Evolutionary conservation across 92 coral and sea anemone genomes (phyloP).

Genomic region (Actinostola sp.): DNA sequence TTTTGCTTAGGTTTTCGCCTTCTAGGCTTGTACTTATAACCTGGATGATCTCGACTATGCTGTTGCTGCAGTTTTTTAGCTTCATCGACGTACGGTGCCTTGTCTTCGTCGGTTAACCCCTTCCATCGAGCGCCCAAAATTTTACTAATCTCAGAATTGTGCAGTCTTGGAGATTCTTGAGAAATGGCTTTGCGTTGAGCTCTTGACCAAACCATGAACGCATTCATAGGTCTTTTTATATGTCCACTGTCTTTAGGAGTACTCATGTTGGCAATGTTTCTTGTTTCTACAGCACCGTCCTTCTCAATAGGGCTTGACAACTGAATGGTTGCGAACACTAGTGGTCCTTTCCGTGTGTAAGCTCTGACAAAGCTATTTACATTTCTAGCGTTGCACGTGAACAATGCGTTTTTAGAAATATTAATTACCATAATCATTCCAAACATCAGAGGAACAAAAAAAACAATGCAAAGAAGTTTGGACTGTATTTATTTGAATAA

Average conservation of each 20-base stretch:
- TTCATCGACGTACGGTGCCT: constrained; percentile 78
- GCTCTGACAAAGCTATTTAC: constrained; percentile 98
- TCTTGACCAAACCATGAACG: constrained; percentile 98
- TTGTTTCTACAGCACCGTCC: not conserved
- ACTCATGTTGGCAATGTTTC: constrained; percentile 12
- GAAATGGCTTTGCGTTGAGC: constrained; percentile 83
- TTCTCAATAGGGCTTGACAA: constrained; percentile 71
- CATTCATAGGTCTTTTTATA: constrained; percentile 99
- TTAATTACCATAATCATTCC: constrained; percentile 99
- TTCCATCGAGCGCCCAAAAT: constrained; percentile 93
- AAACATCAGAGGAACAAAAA: constrained; percentile 87
- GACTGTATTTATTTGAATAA: constrained; percentile 93
- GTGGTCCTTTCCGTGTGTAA: constrained; percentile 77
- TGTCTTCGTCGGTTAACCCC: constrained; percentile 75
- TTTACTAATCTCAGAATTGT: constrained; percentile 97
- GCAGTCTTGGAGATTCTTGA: constrained; percentile 93
- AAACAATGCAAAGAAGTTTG: constrained; percentile 69
- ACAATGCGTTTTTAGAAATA: constrained; percentile 98
- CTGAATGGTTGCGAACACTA: constrained; percentile 79
- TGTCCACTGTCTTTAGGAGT: constrained; percentile 83
- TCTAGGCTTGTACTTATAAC: constrained; percentile 95
- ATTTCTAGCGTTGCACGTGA: constrained; percentile 97
- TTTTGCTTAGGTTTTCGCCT: constrained; percentile 91
- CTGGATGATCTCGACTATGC: constrained; percentile 94
- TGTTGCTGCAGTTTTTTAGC: constrained; percentile 96